Evolutionary conservation across 2,797 vertebrate species (phyloP).

Genomic region (Lerista edwardsae): DNA sequence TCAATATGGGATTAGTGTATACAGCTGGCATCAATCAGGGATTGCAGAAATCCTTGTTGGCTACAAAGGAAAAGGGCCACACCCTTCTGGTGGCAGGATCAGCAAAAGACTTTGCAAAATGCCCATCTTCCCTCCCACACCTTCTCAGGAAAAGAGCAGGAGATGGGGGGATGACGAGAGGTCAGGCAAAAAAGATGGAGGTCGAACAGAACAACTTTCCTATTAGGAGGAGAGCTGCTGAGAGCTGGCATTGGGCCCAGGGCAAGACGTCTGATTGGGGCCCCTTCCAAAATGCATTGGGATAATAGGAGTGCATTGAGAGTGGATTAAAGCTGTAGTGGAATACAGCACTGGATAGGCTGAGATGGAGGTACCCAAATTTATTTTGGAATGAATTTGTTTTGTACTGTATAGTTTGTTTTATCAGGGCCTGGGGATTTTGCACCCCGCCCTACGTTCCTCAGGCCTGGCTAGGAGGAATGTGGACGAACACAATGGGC

Average conservation of each 20-base stretch:
- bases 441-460: too few species aligned
- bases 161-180: background rate
- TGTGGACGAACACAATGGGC: background rate
- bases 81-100: background rate
- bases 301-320: too few species aligned
- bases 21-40: constrained; percentile 11
- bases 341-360: too few species aligned
- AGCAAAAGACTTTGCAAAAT: background rate
- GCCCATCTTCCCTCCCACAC: background rate
- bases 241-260: too few species aligned
- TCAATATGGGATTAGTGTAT: background rate
- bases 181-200: background rate
- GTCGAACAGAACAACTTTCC: background rate
- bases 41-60: background rate
- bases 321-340: too few species aligned
- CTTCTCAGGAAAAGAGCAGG: background rate
- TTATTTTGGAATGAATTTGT: too few species aligned
- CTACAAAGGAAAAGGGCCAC: constrained; percentile 2
- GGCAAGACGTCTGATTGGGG: too few species aligned
- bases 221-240: too few species aligned
- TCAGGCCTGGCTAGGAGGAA: background rate
- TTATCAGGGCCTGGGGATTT: too few species aligned
- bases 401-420: too few species aligned
- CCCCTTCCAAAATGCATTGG: too few species aligned
- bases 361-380: too few species aligned